Conservation (phyloP, 1,140 invertebrate species). For the Megalonaias nervosa region DNA sequence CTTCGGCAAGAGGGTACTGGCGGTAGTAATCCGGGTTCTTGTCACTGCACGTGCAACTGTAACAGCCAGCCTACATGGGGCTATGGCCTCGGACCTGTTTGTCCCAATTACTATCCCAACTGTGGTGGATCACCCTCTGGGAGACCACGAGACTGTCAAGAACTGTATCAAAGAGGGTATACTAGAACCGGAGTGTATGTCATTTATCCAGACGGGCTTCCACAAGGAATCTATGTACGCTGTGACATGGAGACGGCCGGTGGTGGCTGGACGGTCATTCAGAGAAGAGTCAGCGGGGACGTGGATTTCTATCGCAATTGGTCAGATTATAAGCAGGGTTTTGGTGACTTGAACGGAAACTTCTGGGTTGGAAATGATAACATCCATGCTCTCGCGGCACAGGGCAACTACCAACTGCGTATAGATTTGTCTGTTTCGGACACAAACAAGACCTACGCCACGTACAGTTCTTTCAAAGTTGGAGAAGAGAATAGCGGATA, state of each 20-base stretch:
- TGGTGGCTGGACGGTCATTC: conserved; percentile 22
- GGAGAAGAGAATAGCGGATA: conserved; percentile 7
- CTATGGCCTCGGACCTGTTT: too few species aligned
- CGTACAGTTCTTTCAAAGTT: conserved; percentile 24
- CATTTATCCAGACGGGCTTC: background rate
- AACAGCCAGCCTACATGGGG: too few species aligned
- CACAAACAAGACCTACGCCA: conserved; percentile 8
- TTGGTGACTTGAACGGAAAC: conserved; percentile 13
- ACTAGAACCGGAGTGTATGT: conserved; percentile 1
- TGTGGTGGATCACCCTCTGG: too few species aligned
- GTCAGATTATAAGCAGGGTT: conserved; percentile 12
- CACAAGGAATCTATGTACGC: background rate
- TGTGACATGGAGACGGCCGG: conserved; percentile 13
- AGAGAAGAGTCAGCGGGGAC: conserved; percentile 4
- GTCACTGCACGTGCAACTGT: too few species aligned
- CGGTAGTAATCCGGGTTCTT: too few species aligned
- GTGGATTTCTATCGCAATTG: conserved; percentile 15
- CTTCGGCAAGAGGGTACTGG: too few species aligned
- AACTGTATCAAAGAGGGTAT: background rate
- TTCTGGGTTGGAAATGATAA: conserved; percentile 20
- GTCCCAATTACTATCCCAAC: too few species aligned
- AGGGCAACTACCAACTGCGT: conserved; percentile 13
- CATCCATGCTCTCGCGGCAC: conserved; percentile 18
- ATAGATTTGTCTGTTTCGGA: conserved; percentile 39
- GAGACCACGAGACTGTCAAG: conserved; percentile 15